phyloP scores from a whole-genome alignment of 1,140 invertebrate species.

The Drosophila pruinosa region DNA sequence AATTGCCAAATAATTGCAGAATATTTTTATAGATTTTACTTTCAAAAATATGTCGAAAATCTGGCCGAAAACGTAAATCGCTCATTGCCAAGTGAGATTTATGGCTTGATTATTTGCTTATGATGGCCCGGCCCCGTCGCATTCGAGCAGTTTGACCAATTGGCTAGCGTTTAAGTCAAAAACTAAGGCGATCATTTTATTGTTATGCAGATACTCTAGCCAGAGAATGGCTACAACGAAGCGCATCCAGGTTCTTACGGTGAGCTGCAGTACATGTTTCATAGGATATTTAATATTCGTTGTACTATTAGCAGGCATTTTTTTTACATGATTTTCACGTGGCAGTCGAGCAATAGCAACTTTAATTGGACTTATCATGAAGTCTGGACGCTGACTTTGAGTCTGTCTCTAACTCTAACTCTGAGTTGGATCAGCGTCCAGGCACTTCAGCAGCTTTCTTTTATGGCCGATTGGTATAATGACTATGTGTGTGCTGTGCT shows the following conservation, averaged over 20 bases:
- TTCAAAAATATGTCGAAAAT: slow-evolving; percentile 66
- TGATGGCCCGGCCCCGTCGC: slow-evolving; percentile 49
- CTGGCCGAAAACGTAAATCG: slow-evolving; percentile 56
- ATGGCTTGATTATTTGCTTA: slow-evolving; percentile 80
- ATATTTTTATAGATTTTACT: slow-evolving; percentile 59
- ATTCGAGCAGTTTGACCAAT: slow-evolving; percentile 22
- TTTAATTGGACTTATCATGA: slow-evolving; percentile 80
- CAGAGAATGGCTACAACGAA: neutral
- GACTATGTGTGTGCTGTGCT: slow-evolving; percentile 26
- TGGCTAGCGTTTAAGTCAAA: slow-evolving; percentile 43
- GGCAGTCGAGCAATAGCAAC: slow-evolving; percentile 50
- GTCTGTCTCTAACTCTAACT: neutral
- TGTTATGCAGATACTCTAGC: slow-evolving; percentile 1
- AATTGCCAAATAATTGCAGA: slow-evolving; percentile 71
- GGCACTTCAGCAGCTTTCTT: slow-evolving; percentile 72
- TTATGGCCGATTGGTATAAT: slow-evolving; percentile 70
- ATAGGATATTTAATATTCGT: slow-evolving; percentile 28
- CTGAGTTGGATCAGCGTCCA: slow-evolving; percentile 9
- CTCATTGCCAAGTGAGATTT: slow-evolving; percentile 64
- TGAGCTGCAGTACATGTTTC: neutral
- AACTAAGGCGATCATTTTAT: slow-evolving; percentile 26
- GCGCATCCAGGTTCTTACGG: neutral
- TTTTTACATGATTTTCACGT: neutral
- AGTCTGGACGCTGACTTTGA: slow-evolving; percentile 39
- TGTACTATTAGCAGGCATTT: neutral